Evolutionary conservation across 2,797 vertebrate genomes (phyloP), one percentile per base, ranked within the genome.

Genomic region (Gadopsis bispinosus): DNA sequence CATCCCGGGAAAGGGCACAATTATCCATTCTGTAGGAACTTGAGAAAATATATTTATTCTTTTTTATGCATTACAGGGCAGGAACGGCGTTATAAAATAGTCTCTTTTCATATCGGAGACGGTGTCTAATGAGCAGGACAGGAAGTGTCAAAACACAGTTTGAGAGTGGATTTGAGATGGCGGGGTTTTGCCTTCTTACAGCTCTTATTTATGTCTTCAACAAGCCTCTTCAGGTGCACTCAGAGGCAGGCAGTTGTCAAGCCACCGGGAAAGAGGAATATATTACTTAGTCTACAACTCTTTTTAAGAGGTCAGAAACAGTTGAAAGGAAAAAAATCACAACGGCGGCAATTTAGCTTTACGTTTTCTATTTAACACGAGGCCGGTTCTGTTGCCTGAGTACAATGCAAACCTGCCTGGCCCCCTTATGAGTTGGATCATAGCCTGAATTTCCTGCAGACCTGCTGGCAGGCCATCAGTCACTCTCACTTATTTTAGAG

Each of bases 11-110:
- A 45, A 35, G 66, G 7, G 14, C 4, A 8, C 0, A 17, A 1
- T 41, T 73, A 2, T 62, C 67, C 22, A 70, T 72, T 35, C 20
- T 73, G 22, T 43, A 16, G 35, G 53, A 76, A 56, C 26, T n/a
- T 58, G 0, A 56, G 41, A 29, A 58, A 65, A 73, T n/a, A 6
- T 5, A n/a, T 54, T 70, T 12, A 4, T 31, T 13, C 6, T 35
- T 61, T 29, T 29, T 74, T 19, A 35, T 8, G 16, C 33, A 51
- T n/a, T 45, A 56, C 19, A 72, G 12, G 39, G 33, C 39, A 69
- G 22, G n/a, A 29, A 5, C 20, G 55, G 7, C 10, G 8, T 19
- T 63, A 16, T 47, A 16, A 39, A 72, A 45, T 4, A 5, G 9
- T 48, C n/a, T 64, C 20, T 39, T 37, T 37, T 39, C 37, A 39